Evolutionary conservation across 2,888 invertebrate species (phyloP), one percentile per base, ranked within the genome.

Genomic region (Agriopis leucophaearia): DNA sequence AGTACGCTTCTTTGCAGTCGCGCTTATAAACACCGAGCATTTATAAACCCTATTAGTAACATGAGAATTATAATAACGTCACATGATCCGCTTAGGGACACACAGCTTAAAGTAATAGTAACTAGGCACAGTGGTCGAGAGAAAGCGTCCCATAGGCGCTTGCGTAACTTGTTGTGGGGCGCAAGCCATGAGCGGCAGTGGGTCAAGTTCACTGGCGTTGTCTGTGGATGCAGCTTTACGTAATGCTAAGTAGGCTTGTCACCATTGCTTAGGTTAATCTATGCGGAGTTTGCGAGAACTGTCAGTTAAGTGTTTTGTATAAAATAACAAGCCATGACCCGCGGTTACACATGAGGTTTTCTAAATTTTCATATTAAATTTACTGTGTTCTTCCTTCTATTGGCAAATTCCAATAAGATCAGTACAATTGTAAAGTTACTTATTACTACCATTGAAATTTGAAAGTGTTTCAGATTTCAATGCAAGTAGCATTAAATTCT

Each of bases 121-220:
- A 44, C n/a, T 56, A 45, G 0, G 44, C 61, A 60, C 50, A 51
- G 60, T 57, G 51, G 51, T 45, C 35, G 47, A 52, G 82, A 78
- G 84, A 85, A 84, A 84, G 84, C 76, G 80, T 80, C 83, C 81
- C 81, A 74, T 61, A 69, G 64, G 69, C 61, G 69, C 71, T 84
- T 84, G 78, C 81, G 82, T 78, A 84, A 83, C 55, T 64, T 56
- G 64, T 70, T 54, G 62, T 54, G 63, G 69, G 78, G 75, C 64
- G 65, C 79, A 82, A 84, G 79, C 8, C 74, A 82, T 57, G 60
- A 69, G 82, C 77, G 78, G 6, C n/a, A 63, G 73, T 72, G 69
- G 75, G 80, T 79, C 81, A 82, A 81, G 81, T 78, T 81, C 78
- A 75, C 45, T 57, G 56, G 42, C 36, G 35, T 36, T 40, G 40